Base-by-base conservation (phyloP, 2,888 invertebrate species). In the Strigamia crassipes region DNA sequence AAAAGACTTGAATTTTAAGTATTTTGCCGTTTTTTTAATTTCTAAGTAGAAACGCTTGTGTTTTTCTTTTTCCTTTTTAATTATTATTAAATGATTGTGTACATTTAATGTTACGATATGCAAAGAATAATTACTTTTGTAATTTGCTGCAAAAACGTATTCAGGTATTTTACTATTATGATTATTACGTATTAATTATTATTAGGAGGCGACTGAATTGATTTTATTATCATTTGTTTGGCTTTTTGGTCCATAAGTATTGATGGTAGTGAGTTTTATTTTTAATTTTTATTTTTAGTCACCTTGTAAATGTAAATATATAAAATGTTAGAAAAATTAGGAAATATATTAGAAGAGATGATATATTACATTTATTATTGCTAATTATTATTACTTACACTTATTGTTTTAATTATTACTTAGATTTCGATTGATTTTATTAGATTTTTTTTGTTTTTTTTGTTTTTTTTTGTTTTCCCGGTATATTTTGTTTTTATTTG, bases 1-100 rank as follows among this genome's bases (percentile, higher is more conserved):
- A 61, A 61, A 61, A 61, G 61, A 61, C 61, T 61, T 61, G 61
- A 61, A 61, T 61, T 46, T 46, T 46, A 46, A 46, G 61, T 18
- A 61, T 61, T 61, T 15, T 61, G 61, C 23, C 4, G 6, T 34
- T 34, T 18, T 61, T 61, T 61, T 61, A 61, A 61, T 18, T 61
- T 61, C 18, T 61, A 61, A 61, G 10, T n/a, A 18, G 61, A 61
- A 21, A 23, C 21, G 23, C 61, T 61, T 18, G 61, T 61, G 61
- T 61, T 61, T 5, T 61, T 61, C 4, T 34, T 34, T 34, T 34
- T n/a, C 34, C 6, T 34, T 34, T 34, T 34, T 34, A 34, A 34
- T 34, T 34, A n/a, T n/a, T n/a, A n/a, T n/a, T n/a, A n/a, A n/a
- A n/a, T 56, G 15, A 61, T 61, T 61, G 2, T 46, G 42, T 15